These are phyloP conservation scores for Tylochromis polylepis DNA, from an alignment of 2,113 vertebrate species.

Conservation along the genomic window DNA sequence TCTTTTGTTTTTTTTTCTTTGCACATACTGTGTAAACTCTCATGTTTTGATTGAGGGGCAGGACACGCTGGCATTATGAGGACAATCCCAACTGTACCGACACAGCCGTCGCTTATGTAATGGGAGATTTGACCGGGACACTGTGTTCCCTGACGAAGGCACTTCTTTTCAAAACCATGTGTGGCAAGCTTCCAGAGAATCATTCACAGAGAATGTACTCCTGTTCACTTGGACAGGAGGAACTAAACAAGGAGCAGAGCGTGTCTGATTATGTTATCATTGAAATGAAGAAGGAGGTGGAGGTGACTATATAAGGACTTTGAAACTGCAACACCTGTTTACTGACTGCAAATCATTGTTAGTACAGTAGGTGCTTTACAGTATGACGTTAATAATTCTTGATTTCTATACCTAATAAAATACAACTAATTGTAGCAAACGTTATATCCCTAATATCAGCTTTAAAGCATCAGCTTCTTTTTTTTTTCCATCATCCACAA, in stretches of 20 bases:
- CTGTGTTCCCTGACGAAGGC: conserved; percentile 56
- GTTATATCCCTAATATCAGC: background rate
- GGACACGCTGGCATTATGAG: background rate
- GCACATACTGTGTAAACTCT: background rate
- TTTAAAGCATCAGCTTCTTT: background rate
- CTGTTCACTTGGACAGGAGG: background rate
- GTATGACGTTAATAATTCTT: background rate
- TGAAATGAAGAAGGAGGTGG: background rate
- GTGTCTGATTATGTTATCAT: background rate
- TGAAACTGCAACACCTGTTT: background rate
- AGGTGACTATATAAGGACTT: background rate
- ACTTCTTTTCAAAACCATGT: conserved; percentile 42
- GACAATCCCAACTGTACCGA: conserved; percentile 30
- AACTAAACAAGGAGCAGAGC: conserved; percentile 13
- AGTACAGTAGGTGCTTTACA: background rate
- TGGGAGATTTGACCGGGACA: conserved; percentile 37
- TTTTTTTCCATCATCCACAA: background rate
- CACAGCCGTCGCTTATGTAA: conserved; percentile 42
- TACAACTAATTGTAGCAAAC: background rate
- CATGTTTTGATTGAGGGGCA: background rate
- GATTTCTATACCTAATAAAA: background rate
- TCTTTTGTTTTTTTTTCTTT: background rate
- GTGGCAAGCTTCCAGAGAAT: conserved; percentile 8
- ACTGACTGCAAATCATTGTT: background rate
- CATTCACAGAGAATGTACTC: conserved; percentile 1